Base-by-base conservation (phyloP, 2,113 vertebrate genomes). In the Dicrurus megarhynchus region DNA sequence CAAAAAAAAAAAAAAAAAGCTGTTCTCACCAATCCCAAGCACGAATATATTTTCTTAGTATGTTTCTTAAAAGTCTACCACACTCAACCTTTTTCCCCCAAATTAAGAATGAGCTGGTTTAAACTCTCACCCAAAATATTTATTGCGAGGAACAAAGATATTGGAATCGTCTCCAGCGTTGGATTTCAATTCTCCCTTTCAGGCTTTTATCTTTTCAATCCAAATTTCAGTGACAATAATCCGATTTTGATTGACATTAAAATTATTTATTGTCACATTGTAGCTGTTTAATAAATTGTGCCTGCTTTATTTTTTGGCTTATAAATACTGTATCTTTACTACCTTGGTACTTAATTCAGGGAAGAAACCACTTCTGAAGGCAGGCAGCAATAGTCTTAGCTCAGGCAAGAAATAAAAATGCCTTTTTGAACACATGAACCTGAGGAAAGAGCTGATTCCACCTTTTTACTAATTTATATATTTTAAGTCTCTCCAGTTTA, bases 251-350 rank as follows among this genome's bases (percentile, higher is more conserved):
- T 95, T 96, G 97, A 97, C 96, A 77, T 96, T 88, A 94, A 96
- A 97, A 97, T 97, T 96, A 97, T 97, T 96, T 97, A 97, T 96
- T 97, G 95, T 96, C 93, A 97, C 74, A 68, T 92, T 84, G 94
- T 88, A 83, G 87, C 93, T 97, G 95, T 96, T 97, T 88, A 95
- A 96, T 97, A 96, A 93, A 97, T 94, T 90, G 93, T 96, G 81
- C 49, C 80, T 88, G 85, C 90, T 96, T 96, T 96, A 95, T 95
- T 93, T 96, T 93, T 73, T 79, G 69, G 84, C 84, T 94, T 92
- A 90, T 87, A 93, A 92, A 93, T 90, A 86, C 84, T 13, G 2
- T 85, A 85, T 94, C 88, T 90, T 94, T 91, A 87, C 71, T 82
- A 97, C 93, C 75, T 93, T 83, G 64, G 84, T 94, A 89, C 84